These are phyloP conservation scores for Himalopsyche kuldschensis DNA, from an alignment of 2,888 invertebrate genomes.

Conservation along the genomic window DNA sequence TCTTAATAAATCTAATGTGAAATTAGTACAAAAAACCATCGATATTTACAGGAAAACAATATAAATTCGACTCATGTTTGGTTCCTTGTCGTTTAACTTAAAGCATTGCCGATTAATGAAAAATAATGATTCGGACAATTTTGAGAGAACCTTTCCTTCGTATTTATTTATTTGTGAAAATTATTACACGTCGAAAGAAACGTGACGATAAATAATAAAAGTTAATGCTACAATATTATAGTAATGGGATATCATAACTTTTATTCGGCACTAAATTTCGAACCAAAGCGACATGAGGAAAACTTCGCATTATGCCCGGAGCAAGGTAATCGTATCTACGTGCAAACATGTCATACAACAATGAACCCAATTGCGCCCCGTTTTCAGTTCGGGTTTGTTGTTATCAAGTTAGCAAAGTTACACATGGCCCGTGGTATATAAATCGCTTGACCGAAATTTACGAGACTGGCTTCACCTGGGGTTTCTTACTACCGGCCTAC, in stretches of 20 bases:
- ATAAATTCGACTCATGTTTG: too few species aligned
- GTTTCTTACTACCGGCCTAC: slow-evolving; percentile 7
- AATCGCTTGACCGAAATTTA: slow-evolving; percentile 31
- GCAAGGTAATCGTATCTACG: neutral
- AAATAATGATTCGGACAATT: too few species aligned
- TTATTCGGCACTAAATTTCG: neutral
- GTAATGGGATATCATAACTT: neutral
- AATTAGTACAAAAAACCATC: too few species aligned
- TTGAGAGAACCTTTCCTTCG: too few species aligned
- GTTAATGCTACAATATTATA: too few species aligned
- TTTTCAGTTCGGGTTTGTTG: neutral
- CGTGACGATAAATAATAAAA: too few species aligned
- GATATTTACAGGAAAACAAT: too few species aligned
- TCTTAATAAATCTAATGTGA: too few species aligned
- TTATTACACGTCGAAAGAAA: too few species aligned
- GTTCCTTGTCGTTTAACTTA: too few species aligned
- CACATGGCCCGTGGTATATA: slow-evolving; percentile 17
- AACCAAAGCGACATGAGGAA: neutral
- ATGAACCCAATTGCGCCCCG: neutral
- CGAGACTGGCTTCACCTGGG: slow-evolving; percentile 25
- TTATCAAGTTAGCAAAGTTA: slow-evolving; percentile 16
- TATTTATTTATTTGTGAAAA: too few species aligned
- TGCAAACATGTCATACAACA: neutral
- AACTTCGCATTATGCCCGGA: neutral
- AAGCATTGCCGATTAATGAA: too few species aligned